A percentile compares a stretch with the other conserved stretches of the same genome.
Conservation (phyloP, 92 coral and sea anemone species). For the Pocillopora meandrina region DNA sequence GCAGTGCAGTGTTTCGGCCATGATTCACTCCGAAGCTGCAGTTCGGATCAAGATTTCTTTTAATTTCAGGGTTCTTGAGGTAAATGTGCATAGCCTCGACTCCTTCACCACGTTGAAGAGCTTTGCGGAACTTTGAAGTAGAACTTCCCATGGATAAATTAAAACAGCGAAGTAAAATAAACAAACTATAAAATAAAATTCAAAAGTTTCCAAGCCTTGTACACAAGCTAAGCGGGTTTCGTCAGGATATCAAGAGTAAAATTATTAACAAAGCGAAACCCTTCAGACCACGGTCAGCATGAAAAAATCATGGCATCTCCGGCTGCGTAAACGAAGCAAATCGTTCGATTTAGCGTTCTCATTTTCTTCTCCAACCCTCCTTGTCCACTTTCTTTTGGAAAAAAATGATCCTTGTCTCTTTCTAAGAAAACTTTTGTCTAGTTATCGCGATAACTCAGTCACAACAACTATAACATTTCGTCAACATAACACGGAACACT, state of each 20-base stretch:
- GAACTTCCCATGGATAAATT: slow-evolving; percentile 79
- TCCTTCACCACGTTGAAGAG: slow-evolving; percentile 95
- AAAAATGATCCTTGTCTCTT: background rate
- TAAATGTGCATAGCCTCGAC: slow-evolving; percentile 95
- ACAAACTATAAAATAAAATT: background rate
- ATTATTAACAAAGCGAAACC: slow-evolving; percentile 18
- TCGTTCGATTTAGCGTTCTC: background rate
- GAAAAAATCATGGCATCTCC: background rate
- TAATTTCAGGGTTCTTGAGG: slow-evolving; percentile 85
- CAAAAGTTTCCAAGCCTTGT: slow-evolving; percentile 1
- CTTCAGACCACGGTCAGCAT: background rate
- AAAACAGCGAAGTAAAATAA: background rate
- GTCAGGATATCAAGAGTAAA: slow-evolving; percentile 2
- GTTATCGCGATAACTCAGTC: slow-evolving; percentile 3
- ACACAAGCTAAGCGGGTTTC: slow-evolving; percentile 13
- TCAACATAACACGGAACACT: slow-evolving; percentile 19
- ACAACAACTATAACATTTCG: background rate
- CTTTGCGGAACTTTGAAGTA: slow-evolving; percentile 93
- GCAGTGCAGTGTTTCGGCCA: slow-evolving; percentile 83
- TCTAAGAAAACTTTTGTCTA: slow-evolving; percentile 3
- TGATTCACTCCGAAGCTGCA: slow-evolving; percentile 85
- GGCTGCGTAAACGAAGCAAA: too few relatives aligned
- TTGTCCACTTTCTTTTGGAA: background rate
- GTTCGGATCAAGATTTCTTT: slow-evolving; percentile 87
- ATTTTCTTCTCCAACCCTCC: background rate